Base-by-base conservation (phyloP, 2,113 vertebrate species). In the Pachycephala philippinensis region DNA sequence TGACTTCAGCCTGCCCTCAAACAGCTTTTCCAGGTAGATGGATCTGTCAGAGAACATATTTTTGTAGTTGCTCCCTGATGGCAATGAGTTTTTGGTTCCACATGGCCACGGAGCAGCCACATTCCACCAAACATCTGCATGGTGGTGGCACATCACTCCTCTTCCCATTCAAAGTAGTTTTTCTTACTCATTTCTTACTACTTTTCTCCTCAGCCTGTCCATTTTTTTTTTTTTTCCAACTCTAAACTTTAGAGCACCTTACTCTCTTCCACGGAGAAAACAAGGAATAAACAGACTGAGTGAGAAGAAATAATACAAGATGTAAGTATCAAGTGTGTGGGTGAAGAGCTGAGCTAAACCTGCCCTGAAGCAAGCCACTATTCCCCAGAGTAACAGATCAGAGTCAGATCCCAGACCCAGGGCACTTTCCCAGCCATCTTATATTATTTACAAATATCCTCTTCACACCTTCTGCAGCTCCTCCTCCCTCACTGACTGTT, bases 91-190 rank as follows among this genome's bases (percentile, higher is more conserved):
- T 63, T 70, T 76, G 9, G 13, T 49, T 87, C 35, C 39, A 63
- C 0, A 0, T 37, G 21, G 39, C 42, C 35, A 15, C 1, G 8
- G 40, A 77, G 37, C 50, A 78, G 47, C 26, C 42, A 35, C 1
- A 0, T 61, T 50, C 37, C 39, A 69, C 10, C 15, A 78, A 61
- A 69, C 5, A 24, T 22, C 22, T 19, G 19, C 28, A 3, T 15
- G 11, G 21, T 49, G 37, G 28, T 33, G 39, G 15, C 61, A 85
- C 26, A 66, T 35, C 7, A 0, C 26, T 72, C n/a, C 20, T 61
- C 21, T 81, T 77, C 40, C 56, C n/a, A 23, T 45, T 30, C 39
- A 37, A 79, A 79, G 31, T 8, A 4, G 22, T 49, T 11, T n/a
- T 60, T 42, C n/a, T 71, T 27, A 66, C 15, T 74, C 13, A 15